Base-by-base conservation (phyloP, 2,888 invertebrate species). In the Therioaphis trifolii region DNA sequence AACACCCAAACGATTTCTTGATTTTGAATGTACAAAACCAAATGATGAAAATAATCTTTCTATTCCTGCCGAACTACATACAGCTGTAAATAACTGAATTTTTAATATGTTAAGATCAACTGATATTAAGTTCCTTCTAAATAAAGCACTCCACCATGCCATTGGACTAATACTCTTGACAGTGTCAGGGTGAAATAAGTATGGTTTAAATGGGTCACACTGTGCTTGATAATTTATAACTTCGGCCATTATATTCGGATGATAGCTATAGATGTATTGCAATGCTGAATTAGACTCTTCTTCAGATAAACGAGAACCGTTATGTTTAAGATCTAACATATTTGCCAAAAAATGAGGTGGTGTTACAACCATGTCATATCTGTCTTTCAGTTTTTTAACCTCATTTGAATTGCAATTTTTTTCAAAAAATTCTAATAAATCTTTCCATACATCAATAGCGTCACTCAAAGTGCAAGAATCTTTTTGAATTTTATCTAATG, bases 401-500 rank as follows among this genome's bases (percentile, higher is more conserved):
- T 68, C 68, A 21, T 12, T 40, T 49, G 15, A 15, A 1, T 24
- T 27, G 27, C 49, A 49, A 49, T 49, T 49, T 27, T 24, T 71
- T 49, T 71, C 46, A 29, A 46, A 71, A 29, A 49, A 46, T 0
- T 49, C 27, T 11, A 49, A 24, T 49, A 69, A 46, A 24, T 69
- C 21, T 43, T 24, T 27, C 71, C 71, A 71, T 0, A 71, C 11
- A 49, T 71, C 46, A 49, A 49, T 49, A 46, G 49, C 71, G 0
- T 49, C 71, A 27, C 18, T 29, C 5, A 71, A 18, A 1, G 49
- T 71, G 27, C 71, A 58, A 58, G 58, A 24, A 24, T 68, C n/a
- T 21, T 68, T 72, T 49, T 72, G 71, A 1, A 29, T 29, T 72
- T 49, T 49, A 52, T 72, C 71, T 29, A 72, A 72, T 29, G 71